Evolutionary conservation across 2,113 vertebrate species (phyloP), one percentile per base, ranked within the genome.

Genomic region (Labeo rohita): DNA sequence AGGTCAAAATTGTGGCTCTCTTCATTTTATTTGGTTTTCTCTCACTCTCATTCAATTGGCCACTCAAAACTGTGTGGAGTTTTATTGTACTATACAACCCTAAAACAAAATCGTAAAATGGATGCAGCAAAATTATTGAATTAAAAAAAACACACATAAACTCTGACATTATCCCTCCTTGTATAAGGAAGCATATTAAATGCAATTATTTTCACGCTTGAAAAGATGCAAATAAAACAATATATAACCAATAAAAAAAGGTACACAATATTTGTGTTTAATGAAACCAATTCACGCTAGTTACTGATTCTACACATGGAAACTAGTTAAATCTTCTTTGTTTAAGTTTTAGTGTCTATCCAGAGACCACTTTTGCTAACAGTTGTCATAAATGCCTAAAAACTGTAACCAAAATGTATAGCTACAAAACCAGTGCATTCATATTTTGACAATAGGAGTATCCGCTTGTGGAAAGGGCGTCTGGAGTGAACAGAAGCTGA

Each of bases 401-500:
- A 54, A 11, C 1, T 36, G 4, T 18, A 36, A 36, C 15, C 49
- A 21, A 54, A 77, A 77, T 36, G 49, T 18, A 28, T 52, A 56
- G 18, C 8, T 11, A 63, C 18, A 45, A 80, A n/a, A 12, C 18
- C 36, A 63, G 1, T 23, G 28, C 50, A 56, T 56, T 36, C 28
- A 54, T 56, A 36, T 78, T 56, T 43, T 39, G 61, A 63, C 84
- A 74, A 90, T 89, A 79, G 78, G 12, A 80, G 56, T 23, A 36
- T 12, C 6, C 28, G 9, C 39, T 16, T 81, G 84, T 87, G 91
- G 86, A 78, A 80, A 80, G 80, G 88, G 84, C 54, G 0, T 74
- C 72, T 74, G 21, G 45, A 49, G 88, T 49, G 65, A 89, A 89
- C 90, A 92, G 80, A 86, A 10, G 65, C 45, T 4, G 52, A 87